Conservation (phyloP, 2,113 vertebrate species). For the Hippocampus barbouri region DNA sequence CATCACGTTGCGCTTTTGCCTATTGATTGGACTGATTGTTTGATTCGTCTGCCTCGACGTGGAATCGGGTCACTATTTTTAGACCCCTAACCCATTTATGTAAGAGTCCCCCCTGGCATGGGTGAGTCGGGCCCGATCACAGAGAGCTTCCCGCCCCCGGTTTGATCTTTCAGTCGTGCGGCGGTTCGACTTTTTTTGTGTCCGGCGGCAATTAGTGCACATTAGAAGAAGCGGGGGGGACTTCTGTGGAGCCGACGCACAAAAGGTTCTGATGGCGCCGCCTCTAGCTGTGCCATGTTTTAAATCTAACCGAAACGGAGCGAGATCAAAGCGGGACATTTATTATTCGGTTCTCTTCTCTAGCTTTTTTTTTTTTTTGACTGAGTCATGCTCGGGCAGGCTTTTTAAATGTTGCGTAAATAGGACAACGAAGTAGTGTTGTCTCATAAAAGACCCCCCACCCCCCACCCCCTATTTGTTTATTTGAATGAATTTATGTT, state of each 20-base stretch:
- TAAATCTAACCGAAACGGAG: slow-evolving; percentile 13
- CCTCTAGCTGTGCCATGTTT: slow-evolving; percentile 10
- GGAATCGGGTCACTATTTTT: slow-evolving; percentile 34
- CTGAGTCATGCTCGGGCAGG: slow-evolving; percentile 2
- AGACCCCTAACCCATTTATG: slow-evolving; percentile 45
- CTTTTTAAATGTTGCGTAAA: slow-evolving; percentile 22
- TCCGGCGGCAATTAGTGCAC: slow-evolving; percentile 46
- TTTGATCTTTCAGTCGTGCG: slow-evolving; percentile 44
- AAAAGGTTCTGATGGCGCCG: slow-evolving; percentile 11
- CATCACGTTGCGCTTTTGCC: neutral
- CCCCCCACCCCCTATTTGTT: neutral
- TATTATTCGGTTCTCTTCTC: slow-evolving; percentile 8
- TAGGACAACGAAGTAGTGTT: slow-evolving; percentile 4
- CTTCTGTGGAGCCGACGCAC: slow-evolving; percentile 9
- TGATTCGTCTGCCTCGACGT: neutral
- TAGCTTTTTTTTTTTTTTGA: slow-evolving; percentile 8
- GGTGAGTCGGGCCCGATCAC: slow-evolving; percentile 38
- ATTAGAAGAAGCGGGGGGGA: slow-evolving; percentile 15
- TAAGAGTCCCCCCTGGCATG: slow-evolving; percentile 38
- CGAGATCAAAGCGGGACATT: slow-evolving; percentile 33
- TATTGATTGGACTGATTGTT: slow-evolving; percentile 10
- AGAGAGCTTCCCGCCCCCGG: slow-evolving; percentile 7
- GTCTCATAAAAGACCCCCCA: slow-evolving; percentile 1
- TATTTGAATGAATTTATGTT: neutral
- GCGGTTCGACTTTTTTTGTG: slow-evolving; percentile 31